Conservation (phyloP, 2,797 vertebrate species). For the Poeciliopsis infans region DNA sequence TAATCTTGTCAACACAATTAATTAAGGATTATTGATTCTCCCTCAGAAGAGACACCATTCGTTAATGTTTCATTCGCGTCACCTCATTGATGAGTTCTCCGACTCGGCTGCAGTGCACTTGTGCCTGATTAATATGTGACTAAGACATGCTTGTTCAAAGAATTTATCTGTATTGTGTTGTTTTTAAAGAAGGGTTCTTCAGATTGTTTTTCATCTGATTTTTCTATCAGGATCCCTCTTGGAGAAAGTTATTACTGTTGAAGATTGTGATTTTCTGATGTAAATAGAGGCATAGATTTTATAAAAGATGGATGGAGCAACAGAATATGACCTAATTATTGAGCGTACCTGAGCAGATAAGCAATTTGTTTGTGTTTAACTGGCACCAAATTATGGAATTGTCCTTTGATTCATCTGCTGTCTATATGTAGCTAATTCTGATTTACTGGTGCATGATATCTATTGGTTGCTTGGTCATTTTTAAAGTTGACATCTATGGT, state of each 20-base stretch:
- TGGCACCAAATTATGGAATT: background rate
- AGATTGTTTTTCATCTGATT: background rate
- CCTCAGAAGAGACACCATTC: constrained; percentile 17
- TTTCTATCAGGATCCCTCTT: background rate
- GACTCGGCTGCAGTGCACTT: background rate
- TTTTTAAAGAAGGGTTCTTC: constrained; percentile 1
- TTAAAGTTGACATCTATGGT: background rate
- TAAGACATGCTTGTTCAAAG: background rate
- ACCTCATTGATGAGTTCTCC: constrained; percentile 16
- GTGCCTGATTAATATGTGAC: constrained; percentile 2
- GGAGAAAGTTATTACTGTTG: background rate
- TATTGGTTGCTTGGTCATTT: background rate
- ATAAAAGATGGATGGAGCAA: background rate
- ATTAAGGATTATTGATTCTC: constrained; percentile 38
- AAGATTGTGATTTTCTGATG: background rate
- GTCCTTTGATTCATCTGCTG: background rate
- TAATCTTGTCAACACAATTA: constrained; percentile 18
- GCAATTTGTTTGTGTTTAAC: background rate
- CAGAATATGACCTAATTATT: background rate
- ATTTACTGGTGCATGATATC: background rate
- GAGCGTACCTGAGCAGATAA: background rate
- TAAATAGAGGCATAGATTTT: background rate
- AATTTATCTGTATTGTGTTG: constrained; percentile 2
- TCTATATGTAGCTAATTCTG: background rate
- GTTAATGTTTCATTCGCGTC: constrained; percentile 34